Evolutionary conservation across 2,113 vertebrate genomes (phyloP), one percentile per base, ranked within the genome.

Genomic region (Tetrax tetrax): DNA sequence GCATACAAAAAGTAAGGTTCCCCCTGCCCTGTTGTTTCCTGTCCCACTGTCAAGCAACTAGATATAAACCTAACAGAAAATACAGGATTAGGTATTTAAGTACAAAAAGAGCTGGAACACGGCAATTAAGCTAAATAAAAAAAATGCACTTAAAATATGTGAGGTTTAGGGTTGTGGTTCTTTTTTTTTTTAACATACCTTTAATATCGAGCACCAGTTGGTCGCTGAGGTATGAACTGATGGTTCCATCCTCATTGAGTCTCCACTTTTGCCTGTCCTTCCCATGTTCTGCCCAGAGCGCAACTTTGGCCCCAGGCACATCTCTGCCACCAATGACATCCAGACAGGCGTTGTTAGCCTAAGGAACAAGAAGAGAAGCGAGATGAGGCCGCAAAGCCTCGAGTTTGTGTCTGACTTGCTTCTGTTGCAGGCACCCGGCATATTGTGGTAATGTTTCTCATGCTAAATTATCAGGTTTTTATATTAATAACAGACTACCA

Each of bases 251-350:
- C 74, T 97, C 96, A 20, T 98, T 98, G 51, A 98, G 72, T 56
- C 96, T 98, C 99, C 99, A 99, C 89, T 98, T 99, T 35, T 99
- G 98, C 83, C 98, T 97, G 50, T 95, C 87, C 9, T 98, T 98
- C 21, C 98, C 98, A 12, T 99, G 98, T n/a, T 99, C 98, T 12
- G 97, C 89, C 98, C 99, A 99, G 33, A 99, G 96, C 6, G 98
- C 98, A 2, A 99, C 98, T 88, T 98, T 98, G 59, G 98, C 98
- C 31, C 98, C 98, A 1, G 98, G 97, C 37, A 89, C 54, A 1
- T 98, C 98, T 91, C 98, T 98, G 66, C 98, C 98, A 27, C 98
- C 98, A 33, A 98, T 98, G 92, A 99, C 98, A 88, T 98, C 98
- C 60, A 99, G 97, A 64, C 98, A 99, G 20, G 98, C 97, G 29